Evolutionary conservation across 2,888 invertebrate genomes (phyloP).

Genomic region (Rhodophaea formosa): DNA sequence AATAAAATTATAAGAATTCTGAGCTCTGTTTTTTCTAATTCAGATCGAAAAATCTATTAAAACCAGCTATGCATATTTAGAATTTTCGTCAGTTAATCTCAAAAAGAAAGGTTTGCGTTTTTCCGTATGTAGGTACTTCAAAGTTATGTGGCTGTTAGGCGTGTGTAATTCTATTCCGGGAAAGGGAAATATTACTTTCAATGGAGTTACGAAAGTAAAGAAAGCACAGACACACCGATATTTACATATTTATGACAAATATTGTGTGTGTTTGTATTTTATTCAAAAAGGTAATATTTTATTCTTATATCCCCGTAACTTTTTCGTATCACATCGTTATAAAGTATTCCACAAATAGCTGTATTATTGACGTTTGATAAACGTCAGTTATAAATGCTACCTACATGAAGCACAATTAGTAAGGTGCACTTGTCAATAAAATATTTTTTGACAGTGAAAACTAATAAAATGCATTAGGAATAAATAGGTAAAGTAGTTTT

Average conservation of each 20-base stretch:
- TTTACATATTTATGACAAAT: conserved; percentile 17
- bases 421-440: too few species aligned
- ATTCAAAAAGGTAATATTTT: conserved; percentile 11
- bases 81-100: not conserved
- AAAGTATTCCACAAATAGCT: not conserved
- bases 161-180: not conserved
- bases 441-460: too few species aligned
- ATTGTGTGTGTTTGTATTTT: conserved; percentile 7
- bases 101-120: not conserved
- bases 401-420: too few species aligned
- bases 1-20: too few species aligned
- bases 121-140: not conserved
- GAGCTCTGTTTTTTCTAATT: too few species aligned
- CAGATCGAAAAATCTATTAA: too few species aligned
- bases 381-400: too few species aligned
- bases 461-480: too few species aligned
- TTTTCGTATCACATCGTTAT: not conserved
- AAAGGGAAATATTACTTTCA: conserved; percentile 7
- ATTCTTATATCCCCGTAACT: not conserved
- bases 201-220: not conserved
- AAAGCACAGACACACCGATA: conserved; percentile 8
- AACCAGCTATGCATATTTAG: too few species aligned
- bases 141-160: not conserved
- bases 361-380: not conserved
- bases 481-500: too few species aligned